Evolutionary conservation across 2,888 invertebrate genomes (phyloP).

Genomic region (Laothoe populi): DNA sequence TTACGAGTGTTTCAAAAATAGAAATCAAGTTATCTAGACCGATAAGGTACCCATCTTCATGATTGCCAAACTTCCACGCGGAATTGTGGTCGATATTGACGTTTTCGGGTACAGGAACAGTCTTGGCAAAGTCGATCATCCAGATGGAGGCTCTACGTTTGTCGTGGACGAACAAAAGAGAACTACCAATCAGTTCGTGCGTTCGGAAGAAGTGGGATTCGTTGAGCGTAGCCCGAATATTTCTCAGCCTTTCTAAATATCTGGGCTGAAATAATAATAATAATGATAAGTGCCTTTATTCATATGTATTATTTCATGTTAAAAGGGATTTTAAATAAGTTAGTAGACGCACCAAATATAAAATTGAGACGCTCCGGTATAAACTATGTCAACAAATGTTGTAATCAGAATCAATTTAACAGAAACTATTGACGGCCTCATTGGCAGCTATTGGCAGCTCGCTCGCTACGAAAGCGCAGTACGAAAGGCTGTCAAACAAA

Average conservation of each 20-base stretch:
- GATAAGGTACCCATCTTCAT: conserved; percentile 97
- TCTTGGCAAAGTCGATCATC: conserved; percentile 99
- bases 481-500: too few relatives aligned
- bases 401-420: conserved; percentile 1
- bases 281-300: background rate
- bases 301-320: background rate
- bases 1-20: conserved; percentile 89
- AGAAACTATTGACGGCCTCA: background rate
- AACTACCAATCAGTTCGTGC: conserved; percentile 98
- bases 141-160: conserved; percentile 94
- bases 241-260: conserved; percentile 93
- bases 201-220: conserved; percentile 95
- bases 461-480: too few relatives aligned
- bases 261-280: conserved; percentile 86
- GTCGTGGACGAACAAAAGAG: conserved; percentile 97
- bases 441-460: too few relatives aligned
- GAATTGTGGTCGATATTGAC: conserved; percentile 91
- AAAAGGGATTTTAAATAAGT: background rate
- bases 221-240: conserved; percentile 92
- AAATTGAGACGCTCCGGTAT: too few relatives aligned
- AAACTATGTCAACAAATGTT: background rate
- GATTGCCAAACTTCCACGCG: conserved; percentile 97
- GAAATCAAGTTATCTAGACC: conserved; percentile 96
- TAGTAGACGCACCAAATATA: background rate
- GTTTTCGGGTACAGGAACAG: conserved; percentile 91